phyloP scores from a whole-genome alignment of 2,888 invertebrate species.

The Aphelenchoides bicaudatus region DNA sequence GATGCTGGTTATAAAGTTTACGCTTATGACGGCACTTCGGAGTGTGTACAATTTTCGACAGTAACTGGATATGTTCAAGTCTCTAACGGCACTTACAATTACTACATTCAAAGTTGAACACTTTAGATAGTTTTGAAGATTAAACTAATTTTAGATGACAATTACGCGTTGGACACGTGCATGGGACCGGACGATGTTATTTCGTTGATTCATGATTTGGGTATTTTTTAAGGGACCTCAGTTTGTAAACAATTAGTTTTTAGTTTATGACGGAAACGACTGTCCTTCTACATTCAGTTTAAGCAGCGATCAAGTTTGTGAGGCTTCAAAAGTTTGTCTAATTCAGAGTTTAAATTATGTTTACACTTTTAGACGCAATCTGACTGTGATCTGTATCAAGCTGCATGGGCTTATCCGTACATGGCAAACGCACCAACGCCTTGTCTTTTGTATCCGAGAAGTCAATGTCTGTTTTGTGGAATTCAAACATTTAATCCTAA shows the following conservation, averaged over 20 bases:
- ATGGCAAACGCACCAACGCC: slow-evolving; percentile 3
- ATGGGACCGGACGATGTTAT: not conserved
- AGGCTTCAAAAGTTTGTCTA: slow-evolving; percentile 1
- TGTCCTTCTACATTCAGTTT: slow-evolving; percentile 12
- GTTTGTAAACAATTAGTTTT: not conserved
- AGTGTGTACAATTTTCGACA: not conserved
- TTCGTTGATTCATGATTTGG: not conserved
- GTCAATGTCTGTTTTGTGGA: not conserved
- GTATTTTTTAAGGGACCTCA: not conserved
- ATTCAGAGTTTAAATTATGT: not conserved
- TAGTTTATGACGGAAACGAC: slow-evolving; percentile 9
- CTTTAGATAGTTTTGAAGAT: no score
- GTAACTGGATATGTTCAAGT: not conserved
- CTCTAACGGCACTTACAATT: not conserved
- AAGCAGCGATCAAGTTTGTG: slow-evolving; percentile 13
- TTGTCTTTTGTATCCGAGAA: slow-evolving; percentile 12
- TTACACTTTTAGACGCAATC: slow-evolving; percentile 3
- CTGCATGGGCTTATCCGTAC: slow-evolving; percentile 13
- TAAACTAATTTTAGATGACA: no score
- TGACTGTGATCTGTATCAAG: slow-evolving; percentile 10
- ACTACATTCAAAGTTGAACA: slow-evolving; percentile 3
- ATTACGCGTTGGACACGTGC: slow-evolving; percentile 6
- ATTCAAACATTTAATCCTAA: not conserved
- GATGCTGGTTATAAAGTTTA: slow-evolving; percentile 2
- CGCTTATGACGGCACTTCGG: slow-evolving; percentile 3